These are phyloP conservation scores for Argyra leucocephala DNA, from an alignment of 2,888 invertebrate genomes.

Conservation along the genomic window DNA sequence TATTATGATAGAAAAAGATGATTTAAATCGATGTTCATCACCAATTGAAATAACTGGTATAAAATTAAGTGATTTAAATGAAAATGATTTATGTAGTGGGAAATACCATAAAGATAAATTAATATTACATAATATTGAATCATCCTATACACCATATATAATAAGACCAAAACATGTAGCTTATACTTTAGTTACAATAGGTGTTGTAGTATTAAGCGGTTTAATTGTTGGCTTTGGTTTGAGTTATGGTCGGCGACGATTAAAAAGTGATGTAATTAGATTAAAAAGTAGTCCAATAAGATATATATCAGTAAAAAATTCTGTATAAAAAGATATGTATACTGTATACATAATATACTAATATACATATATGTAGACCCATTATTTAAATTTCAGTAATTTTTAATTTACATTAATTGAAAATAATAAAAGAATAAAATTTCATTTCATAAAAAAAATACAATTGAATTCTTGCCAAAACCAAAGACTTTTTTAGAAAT, in stretches of 20 bases:
- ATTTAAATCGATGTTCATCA: slow-evolving; percentile 34
- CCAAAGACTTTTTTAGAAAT: neutral
- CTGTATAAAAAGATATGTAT: neutral
- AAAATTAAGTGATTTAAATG: slow-evolving; percentile 32
- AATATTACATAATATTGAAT: neutral
- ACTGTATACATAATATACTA: too few relatives aligned
- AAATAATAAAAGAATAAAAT: neutral
- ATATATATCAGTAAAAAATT: slow-evolving; percentile 25
- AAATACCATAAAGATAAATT: neutral
- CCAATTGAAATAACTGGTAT: slow-evolving; percentile 37
- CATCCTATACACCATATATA: neutral
- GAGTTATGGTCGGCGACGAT: slow-evolving; percentile 21
- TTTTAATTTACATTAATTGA: neutral
- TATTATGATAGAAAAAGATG: slow-evolving; percentile 4
- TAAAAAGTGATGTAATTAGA: slow-evolving; percentile 11
- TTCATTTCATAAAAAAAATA: neutral
- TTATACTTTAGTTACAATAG: slow-evolving; percentile 23
- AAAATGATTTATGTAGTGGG: slow-evolving; percentile 15
- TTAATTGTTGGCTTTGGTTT: slow-evolving; percentile 25
- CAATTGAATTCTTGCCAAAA: slow-evolving; percentile 7
- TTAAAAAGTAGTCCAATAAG: slow-evolving; percentile 22
- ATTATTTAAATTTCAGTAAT: too few relatives aligned
- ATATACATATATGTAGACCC: too few relatives aligned
- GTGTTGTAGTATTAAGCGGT: slow-evolving; percentile 23
- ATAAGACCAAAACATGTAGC: slow-evolving; percentile 22